phyloP scores from a whole-genome alignment of 2,888 invertebrate genomes.

The Rotaria sp. region DNA sequence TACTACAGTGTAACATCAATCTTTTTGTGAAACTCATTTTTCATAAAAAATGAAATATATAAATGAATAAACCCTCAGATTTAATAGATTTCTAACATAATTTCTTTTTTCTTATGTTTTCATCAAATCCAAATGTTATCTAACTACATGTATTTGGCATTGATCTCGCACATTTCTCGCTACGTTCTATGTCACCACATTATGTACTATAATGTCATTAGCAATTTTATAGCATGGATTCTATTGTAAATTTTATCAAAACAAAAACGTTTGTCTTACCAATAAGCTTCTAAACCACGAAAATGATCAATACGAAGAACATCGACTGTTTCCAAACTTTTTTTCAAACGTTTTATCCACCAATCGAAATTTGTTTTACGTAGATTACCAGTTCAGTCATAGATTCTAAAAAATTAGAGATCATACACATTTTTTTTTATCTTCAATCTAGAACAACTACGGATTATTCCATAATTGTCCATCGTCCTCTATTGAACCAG shows the following conservation, averaged over 20 bases:
- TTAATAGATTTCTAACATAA: no score
- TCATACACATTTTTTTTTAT: neutral
- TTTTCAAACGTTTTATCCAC: neutral
- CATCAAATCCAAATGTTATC: no score
- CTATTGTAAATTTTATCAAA: neutral
- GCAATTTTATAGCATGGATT: neutral
- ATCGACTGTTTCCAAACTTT: neutral
- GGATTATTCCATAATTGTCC: conserved; percentile 22
- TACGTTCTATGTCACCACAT: no score
- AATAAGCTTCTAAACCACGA: conserved; percentile 11
- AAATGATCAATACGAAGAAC: conserved; percentile 3
- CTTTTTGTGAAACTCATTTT: no score
- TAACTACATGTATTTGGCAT: no score
- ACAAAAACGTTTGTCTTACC: neutral
- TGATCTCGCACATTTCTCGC: no score
- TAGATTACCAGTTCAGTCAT: neutral
- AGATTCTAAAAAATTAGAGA: neutral
- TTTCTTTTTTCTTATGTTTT: no score
- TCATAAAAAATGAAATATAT: no score
- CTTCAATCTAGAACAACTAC: neutral
- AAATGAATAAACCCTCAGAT: no score
- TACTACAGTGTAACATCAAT: no score
- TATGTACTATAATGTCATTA: no score
- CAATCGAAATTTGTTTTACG: neutral
- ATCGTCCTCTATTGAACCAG: neutral